These are phyloP conservation scores for Steinernema feltiae DNA, from an alignment of 1,140 invertebrate genomes.

Conservation along the genomic window DNA sequence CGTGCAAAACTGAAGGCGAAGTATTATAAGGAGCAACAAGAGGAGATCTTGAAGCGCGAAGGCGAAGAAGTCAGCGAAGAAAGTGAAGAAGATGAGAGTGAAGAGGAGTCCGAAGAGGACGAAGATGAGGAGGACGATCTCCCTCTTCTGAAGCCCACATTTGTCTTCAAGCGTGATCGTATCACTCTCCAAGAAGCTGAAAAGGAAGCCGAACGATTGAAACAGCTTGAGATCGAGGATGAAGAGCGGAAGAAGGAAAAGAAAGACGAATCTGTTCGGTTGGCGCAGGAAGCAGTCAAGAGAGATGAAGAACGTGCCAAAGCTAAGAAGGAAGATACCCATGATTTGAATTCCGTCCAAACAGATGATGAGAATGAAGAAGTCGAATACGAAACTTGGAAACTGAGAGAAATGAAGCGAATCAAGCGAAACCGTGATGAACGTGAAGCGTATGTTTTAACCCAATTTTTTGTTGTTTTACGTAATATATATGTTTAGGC, in stretches of 20 bases:
- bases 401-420: conserved; percentile 85
- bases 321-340: conserved; percentile 58
- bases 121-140: conserved; percentile 18
- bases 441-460: conserved; percentile 74
- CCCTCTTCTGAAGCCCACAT: conserved; percentile 78
- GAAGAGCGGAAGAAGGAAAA: conserved; percentile 74
- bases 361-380: conserved; percentile 97
- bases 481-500: too few relatives aligned
- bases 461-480: too few relatives aligned
- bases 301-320: conserved; percentile 66
- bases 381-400: conserved; percentile 90
- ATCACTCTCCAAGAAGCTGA: conserved; percentile 91
- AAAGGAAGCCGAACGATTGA: conserved; percentile 75
- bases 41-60: background rate
- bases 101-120: conserved; percentile 16
- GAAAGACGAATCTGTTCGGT: conserved; percentile 73
- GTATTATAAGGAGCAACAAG: background rate
- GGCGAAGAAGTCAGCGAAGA: conserved; percentile 14
- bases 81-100: conserved; percentile 10
- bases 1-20: background rate
- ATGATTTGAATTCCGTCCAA: conserved; percentile 73
- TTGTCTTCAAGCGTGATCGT: conserved; percentile 83
- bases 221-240: conserved; percentile 73
- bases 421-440: conserved; percentile 92
- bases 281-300: conserved; percentile 79